phyloP scores from a whole-genome alignment of 2,888 invertebrate genomes.

The Creontiades dilutus region DNA sequence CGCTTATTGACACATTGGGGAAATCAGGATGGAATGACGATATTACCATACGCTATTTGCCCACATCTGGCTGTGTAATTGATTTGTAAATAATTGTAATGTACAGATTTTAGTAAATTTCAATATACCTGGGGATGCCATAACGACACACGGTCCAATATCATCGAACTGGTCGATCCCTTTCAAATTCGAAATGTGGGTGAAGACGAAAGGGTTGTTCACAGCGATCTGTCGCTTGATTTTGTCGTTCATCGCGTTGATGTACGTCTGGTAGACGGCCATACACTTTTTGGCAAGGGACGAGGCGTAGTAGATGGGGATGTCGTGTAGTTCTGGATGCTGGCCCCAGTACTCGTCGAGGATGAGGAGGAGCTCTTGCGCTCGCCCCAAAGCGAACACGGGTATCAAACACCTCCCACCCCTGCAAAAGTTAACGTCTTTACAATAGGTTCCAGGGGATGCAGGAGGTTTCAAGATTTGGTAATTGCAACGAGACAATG shows the following conservation, averaged over 20 bases:
- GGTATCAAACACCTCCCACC: slow-evolving; percentile 99
- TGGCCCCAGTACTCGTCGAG: slow-evolving; percentile 98
- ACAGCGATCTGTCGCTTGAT: slow-evolving; percentile 97
- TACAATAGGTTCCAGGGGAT: no score
- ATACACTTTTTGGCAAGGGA: slow-evolving; percentile 99
- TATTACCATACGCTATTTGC: no score
- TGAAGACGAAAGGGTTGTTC: slow-evolving; percentile 99
- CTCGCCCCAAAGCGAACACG: slow-evolving; percentile 98
- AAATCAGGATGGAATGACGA: no score
- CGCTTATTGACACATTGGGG: no score
- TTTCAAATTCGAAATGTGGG: slow-evolving; percentile 97
- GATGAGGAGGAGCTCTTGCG: slow-evolving; percentile 96
- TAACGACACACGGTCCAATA: slow-evolving; percentile 99
- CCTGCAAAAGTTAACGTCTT: slow-evolving; percentile 79
- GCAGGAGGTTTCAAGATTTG: no score
- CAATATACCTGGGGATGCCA: slow-evolving; percentile 93
- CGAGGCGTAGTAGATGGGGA: slow-evolving; percentile 99
- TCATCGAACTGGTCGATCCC: slow-evolving; percentile 99
- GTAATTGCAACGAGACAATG: no score
- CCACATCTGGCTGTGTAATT: no score
- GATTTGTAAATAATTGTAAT: no score
- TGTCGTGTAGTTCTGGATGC: slow-evolving; percentile 97
- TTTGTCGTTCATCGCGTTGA: slow-evolving; percentile 99
- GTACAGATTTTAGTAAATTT: background rate
- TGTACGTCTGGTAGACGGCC: slow-evolving; percentile 99